phyloP scores from a whole-genome alignment of 2,113 vertebrate genomes.

The Cranoglanis bouderius region DNA sequence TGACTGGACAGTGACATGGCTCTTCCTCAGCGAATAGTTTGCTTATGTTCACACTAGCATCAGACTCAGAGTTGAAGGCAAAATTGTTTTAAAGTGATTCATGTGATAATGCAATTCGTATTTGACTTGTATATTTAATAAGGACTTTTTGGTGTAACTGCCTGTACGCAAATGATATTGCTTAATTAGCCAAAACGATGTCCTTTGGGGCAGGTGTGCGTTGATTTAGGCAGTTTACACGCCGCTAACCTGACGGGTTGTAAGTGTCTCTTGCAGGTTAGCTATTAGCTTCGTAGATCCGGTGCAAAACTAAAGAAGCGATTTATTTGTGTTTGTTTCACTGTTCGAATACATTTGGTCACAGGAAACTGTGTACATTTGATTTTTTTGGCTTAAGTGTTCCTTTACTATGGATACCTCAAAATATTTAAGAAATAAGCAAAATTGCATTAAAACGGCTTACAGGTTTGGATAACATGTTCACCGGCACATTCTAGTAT shows the following conservation, averaged over 20 bases:
- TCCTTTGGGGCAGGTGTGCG: neutral
- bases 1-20: no score
- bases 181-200: neutral
- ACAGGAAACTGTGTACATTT: neutral
- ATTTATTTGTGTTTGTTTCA: neutral
- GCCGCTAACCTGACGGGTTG: neutral
- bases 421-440: neutral
- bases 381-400: neutral
- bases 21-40: no score
- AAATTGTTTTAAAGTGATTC: no score
- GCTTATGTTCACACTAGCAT: no score
- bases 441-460: neutral
- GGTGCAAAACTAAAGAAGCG: neutral
- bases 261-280: neutral
- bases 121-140: no score
- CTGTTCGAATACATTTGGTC: neutral
- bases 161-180: neutral
- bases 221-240: neutral
- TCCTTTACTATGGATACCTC: neutral
- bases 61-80: no score
- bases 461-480: neutral
- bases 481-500: neutral
- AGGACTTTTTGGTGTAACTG: no score
- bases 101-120: no score
- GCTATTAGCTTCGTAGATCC: neutral